These are phyloP conservation scores for Zeus faber DNA, from an alignment of 2,113 vertebrate genomes.

Conservation along the genomic window DNA sequence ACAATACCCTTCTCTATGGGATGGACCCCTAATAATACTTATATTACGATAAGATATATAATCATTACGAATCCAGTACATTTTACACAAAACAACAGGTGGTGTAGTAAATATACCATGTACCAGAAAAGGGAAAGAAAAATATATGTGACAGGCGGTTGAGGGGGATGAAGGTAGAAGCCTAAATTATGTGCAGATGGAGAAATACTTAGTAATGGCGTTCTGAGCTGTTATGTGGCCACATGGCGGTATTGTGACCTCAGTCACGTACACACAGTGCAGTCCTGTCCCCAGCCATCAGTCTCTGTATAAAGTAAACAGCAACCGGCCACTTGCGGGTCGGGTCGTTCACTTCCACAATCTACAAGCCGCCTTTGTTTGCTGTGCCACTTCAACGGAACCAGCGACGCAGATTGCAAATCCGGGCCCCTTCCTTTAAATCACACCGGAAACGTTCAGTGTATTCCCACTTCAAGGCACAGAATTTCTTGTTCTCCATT, in stretches of 20 bases:
- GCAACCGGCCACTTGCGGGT: slow-evolving; percentile 41
- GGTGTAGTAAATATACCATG: too few relatives aligned
- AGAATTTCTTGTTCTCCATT: too few relatives aligned
- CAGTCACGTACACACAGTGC: slow-evolving; percentile 57
- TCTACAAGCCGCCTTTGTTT: slow-evolving; percentile 58
- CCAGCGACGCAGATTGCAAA: slow-evolving; percentile 49
- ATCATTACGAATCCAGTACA: too few relatives aligned
- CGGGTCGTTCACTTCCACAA: slow-evolving; percentile 55
- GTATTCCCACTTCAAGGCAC: too few relatives aligned
- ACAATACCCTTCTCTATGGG: too few relatives aligned
- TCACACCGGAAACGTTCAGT: slow-evolving; percentile 33
- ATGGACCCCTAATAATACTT: too few relatives aligned
- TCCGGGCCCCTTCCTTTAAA: slow-evolving; percentile 42
- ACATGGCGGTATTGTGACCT: slow-evolving; percentile 42
- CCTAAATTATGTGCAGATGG: background rate
- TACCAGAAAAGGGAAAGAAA: too few relatives aligned
- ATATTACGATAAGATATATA: too few relatives aligned
- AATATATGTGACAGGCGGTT: too few relatives aligned
- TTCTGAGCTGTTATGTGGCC: slow-evolving; percentile 9
- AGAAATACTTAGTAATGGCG: slow-evolving; percentile 14
- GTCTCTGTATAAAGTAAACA: slow-evolving; percentile 57
- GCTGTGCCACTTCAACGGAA: slow-evolving; percentile 42
- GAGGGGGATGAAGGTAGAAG: too few relatives aligned
- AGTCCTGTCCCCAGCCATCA: slow-evolving; percentile 21
- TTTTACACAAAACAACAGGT: too few relatives aligned